A percentile compares a stretch with the other conserved stretches of the same genome.
phyloP scores from a whole-genome alignment of 2,888 invertebrate species.

The Nebria salina region DNA sequence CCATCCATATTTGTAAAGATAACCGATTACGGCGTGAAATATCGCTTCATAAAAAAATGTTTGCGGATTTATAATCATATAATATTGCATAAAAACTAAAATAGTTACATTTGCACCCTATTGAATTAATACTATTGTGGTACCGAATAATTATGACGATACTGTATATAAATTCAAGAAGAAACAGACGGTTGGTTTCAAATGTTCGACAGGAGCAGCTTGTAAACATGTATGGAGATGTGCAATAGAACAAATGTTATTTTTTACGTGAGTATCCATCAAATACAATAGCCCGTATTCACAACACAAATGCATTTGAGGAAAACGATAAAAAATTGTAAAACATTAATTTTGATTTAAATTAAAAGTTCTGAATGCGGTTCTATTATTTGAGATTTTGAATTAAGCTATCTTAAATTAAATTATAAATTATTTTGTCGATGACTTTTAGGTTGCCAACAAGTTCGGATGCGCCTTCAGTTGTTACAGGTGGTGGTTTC shows the following conservation, averaged over 20 bases:
- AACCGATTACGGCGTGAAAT: no score
- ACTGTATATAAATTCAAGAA: slow-evolving; percentile 70
- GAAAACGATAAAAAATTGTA: no score
- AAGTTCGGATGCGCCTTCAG: slow-evolving; percentile 83
- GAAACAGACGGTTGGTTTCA: slow-evolving; percentile 94
- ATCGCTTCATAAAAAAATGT: no score
- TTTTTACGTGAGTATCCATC: slow-evolving; percentile 86
- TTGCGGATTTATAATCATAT: no score
- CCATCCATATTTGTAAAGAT: no score
- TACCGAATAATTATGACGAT: slow-evolving; percentile 42
- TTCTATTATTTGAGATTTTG: no score
- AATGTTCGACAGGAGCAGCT: slow-evolving; percentile 90
- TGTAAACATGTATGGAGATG: slow-evolving; percentile 98
- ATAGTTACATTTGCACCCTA: no score
- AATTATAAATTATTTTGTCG: no score
- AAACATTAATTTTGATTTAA: no score
- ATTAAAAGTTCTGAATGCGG: no score
- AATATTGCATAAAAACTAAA: no score
- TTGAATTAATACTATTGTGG: slow-evolving; percentile 23
- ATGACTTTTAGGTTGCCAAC: slow-evolving; percentile 75
- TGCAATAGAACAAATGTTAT: slow-evolving; percentile 96
- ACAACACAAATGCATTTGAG: not conserved
- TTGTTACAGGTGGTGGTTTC: slow-evolving; percentile 88
- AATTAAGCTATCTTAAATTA: no score
- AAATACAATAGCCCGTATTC: not conserved